Evolutionary conservation across 2,888 invertebrate genomes (phyloP), one percentile per base, ranked within the genome.

Genomic region (Sturmia bella): DNA sequence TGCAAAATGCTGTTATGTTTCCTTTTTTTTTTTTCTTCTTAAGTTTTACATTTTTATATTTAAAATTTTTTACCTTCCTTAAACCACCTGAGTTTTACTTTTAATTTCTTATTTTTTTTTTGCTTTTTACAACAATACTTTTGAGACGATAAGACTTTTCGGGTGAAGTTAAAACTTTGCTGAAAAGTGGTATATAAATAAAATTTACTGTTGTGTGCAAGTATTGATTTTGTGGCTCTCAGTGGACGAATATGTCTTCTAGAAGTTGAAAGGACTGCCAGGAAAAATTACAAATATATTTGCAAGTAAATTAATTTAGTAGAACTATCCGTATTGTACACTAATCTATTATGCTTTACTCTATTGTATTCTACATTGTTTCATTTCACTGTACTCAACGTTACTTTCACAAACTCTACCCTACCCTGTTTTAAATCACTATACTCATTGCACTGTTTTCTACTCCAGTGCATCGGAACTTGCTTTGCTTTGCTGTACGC

Each of bases 31-130:
- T 32, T 32, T 54, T 45, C 54, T 48, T 52, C n/a, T 39, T n/a
- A 0, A 24, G 27, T 24, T 70, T 80, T 75, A 43, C 69, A 54
- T 17, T 75, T 80, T 70, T 17, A 69, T 37, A 52, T 63, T 45
- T 13, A 59, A 21, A 43, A 37, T 64, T 57, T 64, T 64, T 63
- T 50, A 11, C 17, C 56, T 63, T 39, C 17, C 19, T 17, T 68
- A 19, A 74, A 66, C 12, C 61, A 59, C 21, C 57, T 48, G 70
- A 39, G 48, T 70, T 80, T 43, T 39, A 32, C 32, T 32, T 32
- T 32, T 32, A 7, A 3, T 32, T 74, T 69, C n/a, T n/a, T n/a
- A n/a, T 56, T 12, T 37, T 66, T 76, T 77, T 70, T 39, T 54
- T 43, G 59, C 15, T 37, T 57, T 37, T 24, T 13, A 24, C 21